Evolutionary conservation across 2,888 invertebrate genomes (phyloP).

Genomic region (Ferrisia virgata): DNA sequence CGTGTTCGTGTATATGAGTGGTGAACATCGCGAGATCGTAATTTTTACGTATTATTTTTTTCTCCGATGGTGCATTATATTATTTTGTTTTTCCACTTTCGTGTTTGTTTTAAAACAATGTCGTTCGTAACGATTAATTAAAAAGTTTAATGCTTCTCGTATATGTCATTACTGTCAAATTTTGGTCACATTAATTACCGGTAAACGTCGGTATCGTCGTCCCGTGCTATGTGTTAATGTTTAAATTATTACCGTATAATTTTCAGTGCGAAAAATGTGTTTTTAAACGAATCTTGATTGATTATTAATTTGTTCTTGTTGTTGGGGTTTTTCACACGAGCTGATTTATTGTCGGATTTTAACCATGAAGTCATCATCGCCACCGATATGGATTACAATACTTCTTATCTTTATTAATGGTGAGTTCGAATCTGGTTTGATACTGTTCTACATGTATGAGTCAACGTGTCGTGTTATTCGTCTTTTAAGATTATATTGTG

Average conservation of each 20-base stretch:
- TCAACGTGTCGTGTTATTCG: not conserved
- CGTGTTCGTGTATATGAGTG: constrained; percentile 16
- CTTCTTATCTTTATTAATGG: constrained; percentile 1
- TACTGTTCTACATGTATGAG: not conserved
- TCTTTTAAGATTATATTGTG: too few relatives aligned
- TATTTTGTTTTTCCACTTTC: not conserved
- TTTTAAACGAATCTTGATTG: constrained; percentile 20
- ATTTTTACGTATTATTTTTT: constrained; percentile 22
- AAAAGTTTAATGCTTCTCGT: constrained; percentile 1
- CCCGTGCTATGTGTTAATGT: constrained; percentile 3
- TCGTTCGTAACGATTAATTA: not conserved
- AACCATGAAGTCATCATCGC: not conserved
- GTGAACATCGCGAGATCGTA: constrained; percentile 20
- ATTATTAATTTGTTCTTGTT: not conserved
- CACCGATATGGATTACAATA: not conserved
- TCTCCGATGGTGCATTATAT: not conserved
- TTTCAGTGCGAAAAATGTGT: constrained; percentile 12
- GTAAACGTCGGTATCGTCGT: constrained; percentile 15
- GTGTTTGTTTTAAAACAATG: constrained; percentile 14
- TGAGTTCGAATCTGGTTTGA: not conserved
- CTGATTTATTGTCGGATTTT: not conserved
- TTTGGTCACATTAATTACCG: constrained; percentile 27
- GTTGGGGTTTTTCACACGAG: not conserved
- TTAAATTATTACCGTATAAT: constrained; percentile 10
- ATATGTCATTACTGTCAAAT: constrained; percentile 30